Evolutionary conservation across 2,113 vertebrate genomes (phyloP).

Genomic region (Carassius carassius): DNA sequence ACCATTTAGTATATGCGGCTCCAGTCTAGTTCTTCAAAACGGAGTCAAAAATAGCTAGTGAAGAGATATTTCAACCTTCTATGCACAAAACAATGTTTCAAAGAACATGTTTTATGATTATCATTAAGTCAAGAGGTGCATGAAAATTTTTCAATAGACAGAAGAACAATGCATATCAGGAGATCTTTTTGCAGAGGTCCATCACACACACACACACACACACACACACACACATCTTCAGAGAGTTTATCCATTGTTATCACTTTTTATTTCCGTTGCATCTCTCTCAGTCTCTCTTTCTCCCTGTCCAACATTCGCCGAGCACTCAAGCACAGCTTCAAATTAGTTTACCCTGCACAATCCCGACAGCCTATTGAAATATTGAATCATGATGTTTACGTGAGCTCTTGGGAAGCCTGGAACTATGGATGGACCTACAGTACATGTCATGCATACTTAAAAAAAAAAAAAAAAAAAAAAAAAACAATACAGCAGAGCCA

Average conservation of each 20-base stretch:
- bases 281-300: slow-evolving; percentile 34
- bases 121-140: not conserved
- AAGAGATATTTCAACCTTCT: not conserved
- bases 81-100: not conserved
- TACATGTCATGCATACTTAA: not conserved
- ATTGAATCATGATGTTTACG: slow-evolving; percentile 50
- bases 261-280: slow-evolving; percentile 61
- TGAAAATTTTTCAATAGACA: not conserved
- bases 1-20: not conserved
- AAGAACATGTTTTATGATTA: not conserved
- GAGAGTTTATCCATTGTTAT: slow-evolving; percentile 61
- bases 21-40: not conserved
- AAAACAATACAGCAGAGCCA: not conserved
- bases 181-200: not conserved
- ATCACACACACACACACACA: not conserved
- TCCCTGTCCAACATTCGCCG: slow-evolving; percentile 35
- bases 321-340: slow-evolving; percentile 61
- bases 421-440: not conserved
- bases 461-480: too few species aligned
- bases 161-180: not conserved
- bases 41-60: not conserved
- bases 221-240: not conserved
- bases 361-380: slow-evolving; percentile 57
- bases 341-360: slow-evolving; percentile 73
- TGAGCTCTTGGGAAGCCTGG: slow-evolving; percentile 25